These are phyloP conservation scores for Andrena fulva DNA, from an alignment of 2,888 invertebrate genomes.

Conservation along the genomic window DNA sequence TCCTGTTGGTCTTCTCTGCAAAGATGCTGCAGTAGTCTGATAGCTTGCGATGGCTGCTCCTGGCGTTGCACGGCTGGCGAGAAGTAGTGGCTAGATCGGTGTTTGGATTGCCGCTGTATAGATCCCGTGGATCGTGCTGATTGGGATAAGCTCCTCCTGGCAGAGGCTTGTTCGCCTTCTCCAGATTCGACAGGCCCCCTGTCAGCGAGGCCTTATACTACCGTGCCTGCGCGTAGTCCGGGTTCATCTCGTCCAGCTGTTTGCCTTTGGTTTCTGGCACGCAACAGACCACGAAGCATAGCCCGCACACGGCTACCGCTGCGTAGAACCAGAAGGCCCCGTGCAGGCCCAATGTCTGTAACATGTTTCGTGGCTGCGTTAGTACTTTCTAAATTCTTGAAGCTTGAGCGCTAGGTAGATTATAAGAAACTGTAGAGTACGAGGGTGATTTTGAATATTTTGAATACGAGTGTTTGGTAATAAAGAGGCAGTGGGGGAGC, in stretches of 20 bases:
- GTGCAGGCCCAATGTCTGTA: conserved; percentile 89
- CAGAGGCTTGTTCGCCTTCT: conserved; percentile 81
- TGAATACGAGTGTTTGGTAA: not conserved
- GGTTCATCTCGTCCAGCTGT: conserved; percentile 95
- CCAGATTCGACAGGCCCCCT: conserved; percentile 82
- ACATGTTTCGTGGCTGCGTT: conserved; percentile 25
- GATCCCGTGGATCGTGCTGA: conserved; percentile 78
- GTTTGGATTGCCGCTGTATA: conserved; percentile 63
- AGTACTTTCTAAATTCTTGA: not conserved
- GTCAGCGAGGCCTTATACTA: conserved; percentile 85
- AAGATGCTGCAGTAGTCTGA: conserved; percentile 80
- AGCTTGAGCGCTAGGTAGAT: not conserved
- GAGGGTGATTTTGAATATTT: not conserved
- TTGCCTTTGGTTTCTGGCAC: conserved; percentile 97
- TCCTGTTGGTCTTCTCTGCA: conserved; percentile 79
- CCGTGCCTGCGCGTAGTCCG: conserved; percentile 87
- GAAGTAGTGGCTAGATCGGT: conserved; percentile 24
- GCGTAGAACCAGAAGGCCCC: conserved; percentile 96
- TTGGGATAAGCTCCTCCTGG: conserved; percentile 80
- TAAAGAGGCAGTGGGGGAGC: not conserved
- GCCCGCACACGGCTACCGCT: conserved; percentile 91
- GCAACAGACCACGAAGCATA: conserved; percentile 93
- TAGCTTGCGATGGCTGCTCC: conserved; percentile 69
- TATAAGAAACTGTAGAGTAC: too few relatives aligned
- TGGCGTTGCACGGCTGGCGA: conserved; percentile 1